Evolutionary conservation across 1,140 invertebrate species (phyloP).

Genomic region (Ostrea denselamellosa): DNA sequence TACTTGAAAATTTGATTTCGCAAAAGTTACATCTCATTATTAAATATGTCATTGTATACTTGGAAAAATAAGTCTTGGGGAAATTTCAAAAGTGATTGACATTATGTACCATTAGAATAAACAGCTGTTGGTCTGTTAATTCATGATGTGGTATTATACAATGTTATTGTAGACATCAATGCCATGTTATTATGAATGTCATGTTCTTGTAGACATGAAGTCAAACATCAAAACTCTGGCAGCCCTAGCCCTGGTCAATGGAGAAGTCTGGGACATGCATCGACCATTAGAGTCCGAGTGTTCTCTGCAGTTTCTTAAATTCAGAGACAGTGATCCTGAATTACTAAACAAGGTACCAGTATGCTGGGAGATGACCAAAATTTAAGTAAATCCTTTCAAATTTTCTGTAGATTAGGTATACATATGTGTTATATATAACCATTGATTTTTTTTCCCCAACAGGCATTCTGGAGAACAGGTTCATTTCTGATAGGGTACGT

Average conservation of each 20-base stretch:
- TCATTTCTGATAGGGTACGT: constrained; percentile 92
- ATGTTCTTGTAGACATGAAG: constrained; percentile 83
- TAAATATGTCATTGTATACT: too few species aligned
- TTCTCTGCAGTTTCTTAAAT: constrained; percentile 88
- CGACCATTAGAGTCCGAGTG: constrained; percentile 88
- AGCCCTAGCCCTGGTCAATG: constrained; percentile 90
- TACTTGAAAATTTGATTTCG: too few species aligned
- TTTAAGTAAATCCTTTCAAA: background rate
- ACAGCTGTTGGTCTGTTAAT: too few species aligned
- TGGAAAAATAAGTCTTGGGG: too few species aligned
- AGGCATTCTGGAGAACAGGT: constrained; percentile 94
- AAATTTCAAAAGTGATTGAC: too few species aligned
- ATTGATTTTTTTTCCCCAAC: constrained; percentile 48
- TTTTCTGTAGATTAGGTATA: background rate
- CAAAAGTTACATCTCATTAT: too few species aligned
- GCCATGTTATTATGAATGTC: background rate
- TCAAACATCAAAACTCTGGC: constrained; percentile 86
- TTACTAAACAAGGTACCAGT: constrained; percentile 78
- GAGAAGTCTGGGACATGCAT: constrained; percentile 93
- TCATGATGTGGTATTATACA: too few species aligned
- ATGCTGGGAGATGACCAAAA: background rate
- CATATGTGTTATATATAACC: background rate
- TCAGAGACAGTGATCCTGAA: constrained; percentile 83
- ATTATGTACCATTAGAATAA: too few species aligned
- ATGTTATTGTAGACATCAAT: too few species aligned